A percentile compares a stretch with the other conserved stretches of the same genome.
Conservation (phyloP, 2,113 vertebrate genomes). For the Colistium nudipinnis region DNA sequence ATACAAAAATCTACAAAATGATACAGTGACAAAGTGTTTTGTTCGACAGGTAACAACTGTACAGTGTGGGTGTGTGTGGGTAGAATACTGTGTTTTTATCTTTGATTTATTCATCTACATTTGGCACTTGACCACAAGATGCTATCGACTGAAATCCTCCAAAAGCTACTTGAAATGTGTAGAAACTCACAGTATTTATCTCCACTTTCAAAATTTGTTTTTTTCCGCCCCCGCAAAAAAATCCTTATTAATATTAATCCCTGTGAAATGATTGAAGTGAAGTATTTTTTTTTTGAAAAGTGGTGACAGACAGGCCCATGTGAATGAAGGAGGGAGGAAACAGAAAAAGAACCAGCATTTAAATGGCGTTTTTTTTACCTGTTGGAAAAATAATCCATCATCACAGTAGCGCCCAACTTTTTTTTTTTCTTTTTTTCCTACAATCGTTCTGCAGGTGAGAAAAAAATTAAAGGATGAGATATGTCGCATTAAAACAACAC, state of each 20-base stretch:
- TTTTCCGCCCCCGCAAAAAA: background rate
- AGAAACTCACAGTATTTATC: conserved; percentile 34
- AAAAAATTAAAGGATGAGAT: conserved; percentile 4
- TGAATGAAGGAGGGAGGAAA: background rate
- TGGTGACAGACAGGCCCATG: conserved; percentile 3
- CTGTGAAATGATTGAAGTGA: too few species aligned
- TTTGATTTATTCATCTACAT: conserved; percentile 67
- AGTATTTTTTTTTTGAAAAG: conserved; percentile 5
- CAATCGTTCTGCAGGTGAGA: background rate
- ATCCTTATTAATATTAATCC: background rate
- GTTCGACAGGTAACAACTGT: conserved; percentile 76
- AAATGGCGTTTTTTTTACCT: too few species aligned
- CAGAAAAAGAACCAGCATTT: background rate
- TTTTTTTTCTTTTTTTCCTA: background rate
- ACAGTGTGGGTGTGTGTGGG: conserved; percentile 79
- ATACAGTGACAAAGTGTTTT: conserved; percentile 73
- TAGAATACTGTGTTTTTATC: conserved; percentile 78
- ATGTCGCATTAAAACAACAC: conserved; percentile 3
- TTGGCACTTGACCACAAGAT: conserved; percentile 86
- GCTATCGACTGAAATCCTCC: conserved; percentile 61
- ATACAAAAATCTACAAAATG: conserved; percentile 85
- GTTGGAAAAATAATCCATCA: background rate
- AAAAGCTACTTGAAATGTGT: conserved; percentile 43
- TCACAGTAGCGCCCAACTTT: background rate
- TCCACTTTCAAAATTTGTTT: too few species aligned